phyloP scores from a whole-genome alignment of 2,113 vertebrate species.

The Nothocercus nigrocapillus region DNA sequence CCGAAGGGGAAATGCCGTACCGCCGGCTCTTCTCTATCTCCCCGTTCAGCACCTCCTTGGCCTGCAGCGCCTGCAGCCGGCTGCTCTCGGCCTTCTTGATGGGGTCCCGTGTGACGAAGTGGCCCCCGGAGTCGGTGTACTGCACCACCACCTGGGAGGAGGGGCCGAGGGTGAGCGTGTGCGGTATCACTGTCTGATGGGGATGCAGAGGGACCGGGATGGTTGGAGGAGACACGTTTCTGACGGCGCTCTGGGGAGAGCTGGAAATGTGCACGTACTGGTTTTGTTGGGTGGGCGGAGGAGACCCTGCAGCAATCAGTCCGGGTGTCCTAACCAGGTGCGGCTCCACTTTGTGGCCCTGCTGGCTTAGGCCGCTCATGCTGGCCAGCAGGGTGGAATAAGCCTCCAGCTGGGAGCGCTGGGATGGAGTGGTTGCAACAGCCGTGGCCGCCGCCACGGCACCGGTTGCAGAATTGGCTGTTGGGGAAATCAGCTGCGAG shows the following conservation, averaged over 20 bases:
- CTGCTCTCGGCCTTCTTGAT: slow-evolving; percentile 85
- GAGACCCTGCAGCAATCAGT: slow-evolving; percentile 81
- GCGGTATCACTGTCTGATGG: slow-evolving; percentile 88
- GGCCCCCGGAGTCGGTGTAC: slow-evolving; percentile 83
- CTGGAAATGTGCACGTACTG: slow-evolving; percentile 95
- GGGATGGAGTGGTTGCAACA: slow-evolving; percentile 82
- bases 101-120: slow-evolving; percentile 75
- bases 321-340: slow-evolving; percentile 84
- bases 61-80: slow-evolving; percentile 79
- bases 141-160: slow-evolving; percentile 90
- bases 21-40: slow-evolving; percentile 89
- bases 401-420: slow-evolving; percentile 88
- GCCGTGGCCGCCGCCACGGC: slow-evolving; percentile 76
- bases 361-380: slow-evolving; percentile 83
- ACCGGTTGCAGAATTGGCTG: slow-evolving; percentile 77
- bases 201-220: slow-evolving; percentile 87
- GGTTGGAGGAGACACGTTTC: slow-evolving; percentile 84
- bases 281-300: slow-evolving; percentile 83
- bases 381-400: slow-evolving; percentile 89
- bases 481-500: slow-evolving; percentile 89
- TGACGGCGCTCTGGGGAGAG: slow-evolving; percentile 84
- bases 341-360: slow-evolving; percentile 83
- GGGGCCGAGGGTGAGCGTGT: slow-evolving; percentile 86
- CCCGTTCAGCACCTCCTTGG: slow-evolving; percentile 91
- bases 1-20: slow-evolving; percentile 71